A percentile compares a stretch with the other conserved stretches of the same genome.
Evolutionary conservation across 2,888 invertebrate species (phyloP).

Genomic region (Nasonovia ribisnigri): DNA sequence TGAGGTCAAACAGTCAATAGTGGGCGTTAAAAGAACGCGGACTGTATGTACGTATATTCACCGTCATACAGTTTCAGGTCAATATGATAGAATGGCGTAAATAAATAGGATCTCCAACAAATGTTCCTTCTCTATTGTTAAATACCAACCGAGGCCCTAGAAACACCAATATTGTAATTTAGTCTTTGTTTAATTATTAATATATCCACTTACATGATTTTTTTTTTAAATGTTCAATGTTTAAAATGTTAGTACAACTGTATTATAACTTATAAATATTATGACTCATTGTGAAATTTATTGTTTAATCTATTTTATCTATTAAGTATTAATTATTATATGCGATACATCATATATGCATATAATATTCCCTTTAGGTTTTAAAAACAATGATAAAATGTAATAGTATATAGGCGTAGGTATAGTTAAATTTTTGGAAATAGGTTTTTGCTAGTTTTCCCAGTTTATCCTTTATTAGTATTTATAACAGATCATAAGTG

Average conservation of each 20-base stretch:
- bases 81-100: constrained; percentile 41
- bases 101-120: constrained; percentile 37
- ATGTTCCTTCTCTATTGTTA: constrained; percentile 43
- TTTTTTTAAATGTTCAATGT: neutral
- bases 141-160: neutral
- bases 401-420: neutral
- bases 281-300: too few relatives aligned
- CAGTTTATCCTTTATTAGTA: neutral
- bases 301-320: too few relatives aligned
- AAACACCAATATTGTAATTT: constrained; percentile 31
- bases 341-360: neutral
- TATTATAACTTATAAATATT: neutral
- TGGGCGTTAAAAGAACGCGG: constrained; percentile 49
- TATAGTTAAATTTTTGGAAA: neutral
- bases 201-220: neutral
- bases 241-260: neutral
- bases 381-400: neutral
- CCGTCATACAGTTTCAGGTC: constrained; percentile 58
- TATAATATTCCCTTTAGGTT: neutral
- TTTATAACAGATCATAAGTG: neutral
- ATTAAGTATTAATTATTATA: neutral
- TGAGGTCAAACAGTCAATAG: constrained; percentile 63
- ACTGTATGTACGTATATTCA: constrained; percentile 26
- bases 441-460: neutral
- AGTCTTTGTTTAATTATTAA: neutral